Conservation (phyloP, 2,797 vertebrate genomes). For the Pangasius mekongensis region DNA sequence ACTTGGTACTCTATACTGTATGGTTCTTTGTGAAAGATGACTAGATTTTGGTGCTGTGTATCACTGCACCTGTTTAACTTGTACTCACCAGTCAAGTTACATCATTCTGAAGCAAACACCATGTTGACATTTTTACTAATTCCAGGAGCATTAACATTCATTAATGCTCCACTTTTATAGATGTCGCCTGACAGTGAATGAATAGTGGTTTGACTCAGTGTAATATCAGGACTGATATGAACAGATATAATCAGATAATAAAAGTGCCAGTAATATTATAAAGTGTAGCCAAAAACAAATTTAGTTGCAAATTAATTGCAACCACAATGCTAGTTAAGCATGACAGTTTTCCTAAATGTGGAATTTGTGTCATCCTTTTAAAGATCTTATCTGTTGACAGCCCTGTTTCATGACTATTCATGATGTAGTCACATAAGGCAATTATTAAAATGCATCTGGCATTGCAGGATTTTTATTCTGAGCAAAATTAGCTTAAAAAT, state of each 20-base stretch:
- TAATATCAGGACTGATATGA: not conserved
- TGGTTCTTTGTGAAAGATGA: not conserved
- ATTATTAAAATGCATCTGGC: not conserved
- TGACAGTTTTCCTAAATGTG: not conserved
- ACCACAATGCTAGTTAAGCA: not conserved
- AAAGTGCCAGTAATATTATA: not conserved
- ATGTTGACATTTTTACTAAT: not conserved
- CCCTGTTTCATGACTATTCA: not conserved
- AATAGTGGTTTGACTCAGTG: not conserved
- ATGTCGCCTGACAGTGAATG: not conserved
- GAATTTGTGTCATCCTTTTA: not conserved
- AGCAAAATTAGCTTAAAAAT: not conserved
- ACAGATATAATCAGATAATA: not conserved
- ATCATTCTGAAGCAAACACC: not conserved
- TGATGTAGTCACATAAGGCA: not conserved
- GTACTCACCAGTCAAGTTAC: not conserved
- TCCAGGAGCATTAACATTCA: too few relatives aligned
- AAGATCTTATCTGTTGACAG: not conserved
- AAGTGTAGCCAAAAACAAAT: not conserved
- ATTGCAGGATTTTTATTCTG: not conserved
- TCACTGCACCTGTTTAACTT: not conserved
- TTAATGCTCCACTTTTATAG: too few relatives aligned
- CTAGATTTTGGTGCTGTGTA: not conserved
- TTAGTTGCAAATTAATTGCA: not conserved
- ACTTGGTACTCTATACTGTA: not conserved